phyloP scores from a whole-genome alignment of 1,140 invertebrate genomes.

The Drosophila watanabei region DNA sequence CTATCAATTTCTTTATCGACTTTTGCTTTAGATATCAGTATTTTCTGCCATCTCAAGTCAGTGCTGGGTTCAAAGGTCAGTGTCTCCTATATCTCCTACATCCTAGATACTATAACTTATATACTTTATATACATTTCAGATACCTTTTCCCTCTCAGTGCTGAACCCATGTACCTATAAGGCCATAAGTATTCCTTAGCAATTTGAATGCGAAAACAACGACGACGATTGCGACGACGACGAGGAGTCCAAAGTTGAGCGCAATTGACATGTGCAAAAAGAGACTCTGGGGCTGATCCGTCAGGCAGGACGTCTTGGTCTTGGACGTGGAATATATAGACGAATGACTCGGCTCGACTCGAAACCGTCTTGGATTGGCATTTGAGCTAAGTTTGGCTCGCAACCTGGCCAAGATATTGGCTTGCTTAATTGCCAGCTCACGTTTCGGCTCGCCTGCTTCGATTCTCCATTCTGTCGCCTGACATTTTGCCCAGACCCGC shows the following conservation, averaged over 20 bases:
- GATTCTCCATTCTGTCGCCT: slow-evolving; percentile 62
- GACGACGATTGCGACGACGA: background rate
- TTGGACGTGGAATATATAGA: slow-evolving; percentile 14
- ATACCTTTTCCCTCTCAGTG: slow-evolving; percentile 31
- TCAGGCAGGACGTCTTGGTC: slow-evolving; percentile 24
- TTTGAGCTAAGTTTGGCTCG: slow-evolving; percentile 39
- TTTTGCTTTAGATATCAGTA: background rate
- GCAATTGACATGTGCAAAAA: slow-evolving; percentile 35
- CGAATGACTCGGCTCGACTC: slow-evolving; percentile 24
- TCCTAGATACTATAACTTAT: background rate
- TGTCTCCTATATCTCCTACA: background rate
- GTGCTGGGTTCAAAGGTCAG: background rate
- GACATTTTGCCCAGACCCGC: slow-evolving; percentile 53
- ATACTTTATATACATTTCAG: background rate
- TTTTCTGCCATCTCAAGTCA: background rate
- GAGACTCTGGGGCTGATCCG: slow-evolving; percentile 26
- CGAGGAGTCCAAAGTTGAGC: slow-evolving; percentile 35
- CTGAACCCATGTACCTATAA: slow-evolving; percentile 9
- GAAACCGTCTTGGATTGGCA: slow-evolving; percentile 28
- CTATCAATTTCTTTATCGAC: background rate
- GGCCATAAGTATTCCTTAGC: slow-evolving; percentile 20
- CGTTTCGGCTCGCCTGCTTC: slow-evolving; percentile 75
- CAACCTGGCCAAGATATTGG: slow-evolving; percentile 33
- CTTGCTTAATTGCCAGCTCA: slow-evolving; percentile 81
- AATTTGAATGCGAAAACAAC: slow-evolving; percentile 32